Percentiles rank a stretch among this genome's conserved stretches.
Conservation (phyloP, 2,797 vertebrate genomes). For the Poeciliopsis presidionis region DNA sequence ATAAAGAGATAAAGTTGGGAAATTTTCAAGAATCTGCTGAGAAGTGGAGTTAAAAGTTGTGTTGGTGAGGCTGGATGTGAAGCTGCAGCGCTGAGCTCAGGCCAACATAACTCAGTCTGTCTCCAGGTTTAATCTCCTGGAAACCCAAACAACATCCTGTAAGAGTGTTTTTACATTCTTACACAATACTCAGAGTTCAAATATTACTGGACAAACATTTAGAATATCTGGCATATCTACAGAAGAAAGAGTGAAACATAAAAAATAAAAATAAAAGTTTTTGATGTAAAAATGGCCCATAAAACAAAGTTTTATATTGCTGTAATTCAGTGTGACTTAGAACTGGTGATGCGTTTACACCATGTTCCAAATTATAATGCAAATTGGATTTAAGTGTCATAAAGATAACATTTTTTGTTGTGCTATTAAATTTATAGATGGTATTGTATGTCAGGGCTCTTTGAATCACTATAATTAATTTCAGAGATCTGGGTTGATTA, state of each 20-base stretch:
- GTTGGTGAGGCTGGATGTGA: slow-evolving; percentile 6
- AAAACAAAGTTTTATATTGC: background rate
- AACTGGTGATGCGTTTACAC: background rate
- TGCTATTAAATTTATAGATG: too few relatives aligned
- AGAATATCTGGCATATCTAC: slow-evolving; percentile 5
- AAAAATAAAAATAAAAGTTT: background rate
- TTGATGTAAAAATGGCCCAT: background rate
- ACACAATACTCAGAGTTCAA: slow-evolving; percentile 1
- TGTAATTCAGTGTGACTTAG: background rate
- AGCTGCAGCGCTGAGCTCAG: slow-evolving; percentile 40
- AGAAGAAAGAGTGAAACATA: background rate
- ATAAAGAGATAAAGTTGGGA: background rate
- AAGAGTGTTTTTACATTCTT: slow-evolving; percentile 1
- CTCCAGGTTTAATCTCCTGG: slow-evolving; percentile 47
- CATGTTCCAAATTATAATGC: too few relatives aligned
- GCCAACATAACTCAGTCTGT: slow-evolving; percentile 44
- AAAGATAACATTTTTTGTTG: too few relatives aligned
- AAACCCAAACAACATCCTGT: slow-evolving; percentile 58
- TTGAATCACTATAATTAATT: too few relatives aligned
- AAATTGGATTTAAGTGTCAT: too few relatives aligned
- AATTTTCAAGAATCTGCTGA: background rate
- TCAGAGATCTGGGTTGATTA: too few relatives aligned
- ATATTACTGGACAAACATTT: slow-evolving; percentile 5
- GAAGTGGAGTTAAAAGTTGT: too few relatives aligned
- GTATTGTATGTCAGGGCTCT: too few relatives aligned